Base-by-base conservation (phyloP, 2,797 vertebrate species). In the Perodicticus potto region DNA sequence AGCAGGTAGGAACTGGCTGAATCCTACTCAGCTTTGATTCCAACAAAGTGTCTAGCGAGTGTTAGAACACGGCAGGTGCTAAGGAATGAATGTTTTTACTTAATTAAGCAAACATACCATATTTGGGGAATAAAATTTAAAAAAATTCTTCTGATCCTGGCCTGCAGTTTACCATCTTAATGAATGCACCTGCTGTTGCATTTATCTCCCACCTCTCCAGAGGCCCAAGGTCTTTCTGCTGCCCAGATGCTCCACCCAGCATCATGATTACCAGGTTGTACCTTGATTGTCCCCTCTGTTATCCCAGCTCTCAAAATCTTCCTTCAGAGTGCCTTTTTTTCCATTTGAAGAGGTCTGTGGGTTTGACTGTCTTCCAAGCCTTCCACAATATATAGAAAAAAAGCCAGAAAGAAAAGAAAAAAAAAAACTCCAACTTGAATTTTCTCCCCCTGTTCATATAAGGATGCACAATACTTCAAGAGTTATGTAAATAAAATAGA, bases 211-310 rank as follows among this genome's bases (percentile, higher is more conserved):
- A 14, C 34, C 8, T 83, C 9, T 78, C 23, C 3, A 12, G 17
- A 23, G 1, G 11, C 17, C 17, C 2, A 22, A 37, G 14, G 0
- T 16, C 7, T 32, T 34, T 63, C 53, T 61, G 63, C n/a, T 43
- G 19, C 10, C n/a, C 7, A n/a, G 17, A 34, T 2, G 7, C 7
- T 11, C 2, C n/a, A 53, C n/a, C n/a, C 7, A 37, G 0, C 19
- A 43, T 17, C 14, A 3, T 27, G 53, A 63, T 67, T 53, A 49
- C 3, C 14, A 19, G n/a, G 3, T 4, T 11, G 2, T 16, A 23
- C 20, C 16, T 34, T 5, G 9, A 3, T 17, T 65, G 14, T 37
- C 32, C 27, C 29, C 22, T 80, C 37, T 3, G 29, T 25, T 7
- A 6, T 11, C 6, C 17, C 5, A 10, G 2, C 43, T 61, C 43